phyloP scores from a whole-genome alignment of 2,797 vertebrate genomes.

The Liparis tanakae region DNA sequence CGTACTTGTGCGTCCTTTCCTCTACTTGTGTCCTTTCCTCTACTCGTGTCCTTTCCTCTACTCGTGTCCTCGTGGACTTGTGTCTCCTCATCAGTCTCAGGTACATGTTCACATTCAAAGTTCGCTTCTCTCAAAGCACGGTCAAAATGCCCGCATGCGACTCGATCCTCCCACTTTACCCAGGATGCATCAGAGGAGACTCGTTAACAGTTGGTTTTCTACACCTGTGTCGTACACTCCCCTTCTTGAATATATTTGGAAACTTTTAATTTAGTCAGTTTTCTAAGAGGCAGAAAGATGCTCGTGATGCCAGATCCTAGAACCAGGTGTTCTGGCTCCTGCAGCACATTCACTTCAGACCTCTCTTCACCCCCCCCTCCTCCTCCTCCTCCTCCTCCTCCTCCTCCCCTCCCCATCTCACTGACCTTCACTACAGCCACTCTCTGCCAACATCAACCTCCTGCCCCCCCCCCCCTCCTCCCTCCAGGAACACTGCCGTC shows the following conservation, averaged over 20 bases:
- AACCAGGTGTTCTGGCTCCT: constrained; percentile 14
- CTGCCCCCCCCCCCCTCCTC: not conserved
- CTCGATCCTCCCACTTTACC: too few relatives aligned
- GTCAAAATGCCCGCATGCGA: too few relatives aligned
- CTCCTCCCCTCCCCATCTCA: constrained; percentile 2
- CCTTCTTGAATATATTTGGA: not conserved
- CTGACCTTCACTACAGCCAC: constrained; percentile 42
- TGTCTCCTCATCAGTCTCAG: too few relatives aligned
- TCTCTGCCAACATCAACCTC: constrained; percentile 42
- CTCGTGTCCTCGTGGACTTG: too few relatives aligned
- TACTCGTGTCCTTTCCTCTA: too few relatives aligned
- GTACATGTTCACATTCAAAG: too few relatives aligned
- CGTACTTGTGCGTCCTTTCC: too few relatives aligned
- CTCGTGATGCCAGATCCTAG: not conserved
- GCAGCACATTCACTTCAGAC: not conserved
- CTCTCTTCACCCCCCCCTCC: not conserved
- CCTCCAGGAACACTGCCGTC: constrained; percentile 11
- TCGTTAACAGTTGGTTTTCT: not conserved
- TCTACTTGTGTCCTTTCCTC: too few relatives aligned
- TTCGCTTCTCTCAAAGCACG: too few relatives aligned
- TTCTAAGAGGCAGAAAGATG: constrained; percentile 1
- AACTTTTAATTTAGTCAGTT: not conserved
- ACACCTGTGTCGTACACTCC: not conserved
- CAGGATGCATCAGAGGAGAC: too few relatives aligned
- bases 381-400: not conserved